Conservation (phyloP, 1,140 invertebrate species). For the Homalodisca vitripennis region DNA sequence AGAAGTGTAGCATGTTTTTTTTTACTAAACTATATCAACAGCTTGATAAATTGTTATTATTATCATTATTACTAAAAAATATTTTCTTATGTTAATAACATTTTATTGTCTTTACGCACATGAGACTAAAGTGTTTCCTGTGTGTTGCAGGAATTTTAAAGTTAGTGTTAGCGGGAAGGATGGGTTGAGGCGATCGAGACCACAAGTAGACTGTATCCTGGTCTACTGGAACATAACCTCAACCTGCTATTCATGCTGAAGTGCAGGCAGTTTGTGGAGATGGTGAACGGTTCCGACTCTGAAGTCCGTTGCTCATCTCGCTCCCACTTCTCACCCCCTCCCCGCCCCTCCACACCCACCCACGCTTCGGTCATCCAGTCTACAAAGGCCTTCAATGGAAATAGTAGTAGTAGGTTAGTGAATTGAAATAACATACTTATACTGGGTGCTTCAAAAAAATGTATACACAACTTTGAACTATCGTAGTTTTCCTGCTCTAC, state of each 20-base stretch:
- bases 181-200: constrained; percentile 93
- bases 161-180: constrained; percentile 85
- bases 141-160: constrained; percentile 80
- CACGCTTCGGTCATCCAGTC: constrained; percentile 77
- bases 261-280: constrained; percentile 97
- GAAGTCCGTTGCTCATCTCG: constrained; percentile 59
- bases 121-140: too few species aligned
- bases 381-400: constrained; percentile 60
- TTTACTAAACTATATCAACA: too few species aligned
- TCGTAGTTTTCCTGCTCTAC: too few species aligned
- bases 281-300: constrained; percentile 82
- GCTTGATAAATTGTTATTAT: too few species aligned
- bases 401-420: constrained; percentile 47
- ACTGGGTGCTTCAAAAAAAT: too few species aligned
- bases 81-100: too few species aligned
- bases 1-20: too few species aligned
- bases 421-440: too few species aligned
- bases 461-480: too few species aligned
- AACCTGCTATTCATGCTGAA: constrained; percentile 93
- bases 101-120: too few species aligned
- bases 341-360: constrained; percentile 48
- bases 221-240: constrained; percentile 82
- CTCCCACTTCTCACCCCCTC: constrained; percentile 38
- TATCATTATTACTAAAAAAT: too few species aligned
- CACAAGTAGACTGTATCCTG: constrained; percentile 86